Percentiles rank a stretch among this genome's conserved stretches.
Evolutionary conservation across 2,888 invertebrate genomes (phyloP).

Genomic region (Oligia strigilis): DNA sequence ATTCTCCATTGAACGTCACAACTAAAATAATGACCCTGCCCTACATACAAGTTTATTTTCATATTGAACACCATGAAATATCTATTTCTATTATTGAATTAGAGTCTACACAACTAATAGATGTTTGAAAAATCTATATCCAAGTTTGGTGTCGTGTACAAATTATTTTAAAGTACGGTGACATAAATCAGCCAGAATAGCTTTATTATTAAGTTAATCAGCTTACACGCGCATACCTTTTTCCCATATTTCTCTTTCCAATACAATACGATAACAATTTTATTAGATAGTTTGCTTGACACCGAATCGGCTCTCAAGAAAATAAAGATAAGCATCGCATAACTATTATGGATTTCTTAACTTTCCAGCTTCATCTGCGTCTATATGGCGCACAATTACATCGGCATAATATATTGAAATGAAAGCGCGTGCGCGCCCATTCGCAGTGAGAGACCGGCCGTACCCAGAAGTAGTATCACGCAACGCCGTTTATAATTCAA

Average conservation of each 20-base stretch:
- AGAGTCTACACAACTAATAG: slow-evolving; percentile 53
- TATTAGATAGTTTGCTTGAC: slow-evolving; percentile 62
- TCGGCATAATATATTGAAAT: slow-evolving; percentile 67
- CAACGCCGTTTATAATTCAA: slow-evolving; percentile 89
- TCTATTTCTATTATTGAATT: slow-evolving; percentile 60
- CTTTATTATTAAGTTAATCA: slow-evolving; percentile 68
- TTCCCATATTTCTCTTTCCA: slow-evolving; percentile 60
- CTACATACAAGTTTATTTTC: slow-evolving; percentile 49
- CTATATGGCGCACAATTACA: slow-evolving; percentile 65
- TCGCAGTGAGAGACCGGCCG: slow-evolving; percentile 63
- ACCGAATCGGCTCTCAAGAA: slow-evolving; percentile 57
- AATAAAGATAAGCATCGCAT: slow-evolving; percentile 65
- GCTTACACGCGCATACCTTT: slow-evolving; percentile 59
- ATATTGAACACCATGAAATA: slow-evolving; percentile 53
- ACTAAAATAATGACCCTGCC: slow-evolving; percentile 52
- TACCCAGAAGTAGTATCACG: slow-evolving; percentile 78
- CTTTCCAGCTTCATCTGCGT: slow-evolving; percentile 65
- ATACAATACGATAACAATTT: slow-evolving; percentile 66
- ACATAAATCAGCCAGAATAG: slow-evolving; percentile 62
- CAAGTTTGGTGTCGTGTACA: slow-evolving; percentile 60
- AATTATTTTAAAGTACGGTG: slow-evolving; percentile 65
- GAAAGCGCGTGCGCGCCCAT: slow-evolving; percentile 69
- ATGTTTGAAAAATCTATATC: slow-evolving; percentile 63
- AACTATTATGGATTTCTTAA: slow-evolving; percentile 68
- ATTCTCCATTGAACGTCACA: slow-evolving; percentile 42